phyloP scores from a whole-genome alignment of 2,113 vertebrate species.

The Ursus arctos region DNA sequence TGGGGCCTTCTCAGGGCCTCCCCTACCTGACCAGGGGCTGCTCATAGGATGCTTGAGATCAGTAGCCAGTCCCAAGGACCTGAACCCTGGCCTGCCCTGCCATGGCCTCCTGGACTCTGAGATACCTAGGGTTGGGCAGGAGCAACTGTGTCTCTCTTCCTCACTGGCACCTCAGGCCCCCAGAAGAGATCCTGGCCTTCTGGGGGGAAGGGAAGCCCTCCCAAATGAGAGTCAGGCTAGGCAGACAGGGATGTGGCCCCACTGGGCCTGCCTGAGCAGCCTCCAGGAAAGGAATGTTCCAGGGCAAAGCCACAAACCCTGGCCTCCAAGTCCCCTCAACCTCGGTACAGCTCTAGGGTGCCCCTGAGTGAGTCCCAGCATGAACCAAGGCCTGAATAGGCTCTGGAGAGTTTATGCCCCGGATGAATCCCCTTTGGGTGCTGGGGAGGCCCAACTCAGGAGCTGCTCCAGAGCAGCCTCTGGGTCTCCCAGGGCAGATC shows the following conservation, averaged over 20 bases:
- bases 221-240: background rate
- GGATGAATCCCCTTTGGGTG: background rate
- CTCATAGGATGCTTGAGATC: background rate
- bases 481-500: no score
- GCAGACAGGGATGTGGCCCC: background rate
- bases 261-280: fast-evolving
- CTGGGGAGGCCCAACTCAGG: background rate
- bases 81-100: background rate
- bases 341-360: fast-evolving
- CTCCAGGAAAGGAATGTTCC: background rate
- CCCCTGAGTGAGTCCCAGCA: background rate
- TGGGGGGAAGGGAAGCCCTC: background rate
- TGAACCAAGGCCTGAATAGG: background rate
- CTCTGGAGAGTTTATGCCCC: background rate
- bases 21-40: background rate
- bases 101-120: background rate
- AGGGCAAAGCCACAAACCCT: background rate
- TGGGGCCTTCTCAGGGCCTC: background rate
- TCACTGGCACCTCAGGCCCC: background rate
- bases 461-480: background rate
- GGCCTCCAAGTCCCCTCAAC: background rate
- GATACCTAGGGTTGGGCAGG: background rate
- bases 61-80: background rate
- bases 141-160: background rate
- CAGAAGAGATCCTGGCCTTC: background rate